Base-by-base conservation (phyloP, 2,113 vertebrate species). In the Vulpes ferrilata region DNA sequence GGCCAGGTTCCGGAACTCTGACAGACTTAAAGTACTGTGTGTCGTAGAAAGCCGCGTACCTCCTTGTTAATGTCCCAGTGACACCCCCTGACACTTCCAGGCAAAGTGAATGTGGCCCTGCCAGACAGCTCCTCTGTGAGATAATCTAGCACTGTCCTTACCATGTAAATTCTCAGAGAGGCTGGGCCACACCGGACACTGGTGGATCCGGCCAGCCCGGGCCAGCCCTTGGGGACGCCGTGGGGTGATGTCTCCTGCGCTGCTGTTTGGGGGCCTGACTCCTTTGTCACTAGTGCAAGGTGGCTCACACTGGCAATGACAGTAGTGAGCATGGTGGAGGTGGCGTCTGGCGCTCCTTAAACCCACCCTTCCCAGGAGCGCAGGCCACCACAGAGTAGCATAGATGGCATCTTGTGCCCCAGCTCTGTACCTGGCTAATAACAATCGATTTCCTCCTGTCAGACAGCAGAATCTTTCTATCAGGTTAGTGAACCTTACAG, bases 401-500 rank as follows among this genome's bases (percentile, higher is more conserved):
- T 1, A 0, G 59, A 2, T 30, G 65, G 95, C 82, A 7, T 2
- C 57, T 64, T 65, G 69, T 23, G 69, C 74, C 60, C 95, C n/a
- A 93, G 90, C 80, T 93, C 90, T 73, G 8, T 55, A 67, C 35
- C 97, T 82, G 93, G 71, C 65, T 98, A 97, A 95, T 98, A 95
- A 97, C 95, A 48, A 35, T 48, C 69, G 38, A 57, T 98, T 97
- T 98, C 97, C 98, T 98, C 98, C 98, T 78, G 88, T 96, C 98
- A 98, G 98, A 98, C 98, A 98, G 98, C 98, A 98, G 98, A 97
- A 97, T 98, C 98, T 98, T 98, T 97, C 98, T 98, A 55, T 98
- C 98, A 98, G 98, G 98, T 98, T 17, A 98, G 98, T 98, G 98
- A 59, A 17, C 51, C 93, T 53, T 80, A 48, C n/a, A 2, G 82